Evolutionary conservation across 30 jellyfish, hydroid and myxozoan genomes (phyloP).

Genomic region (Mastigias papua): DNA sequence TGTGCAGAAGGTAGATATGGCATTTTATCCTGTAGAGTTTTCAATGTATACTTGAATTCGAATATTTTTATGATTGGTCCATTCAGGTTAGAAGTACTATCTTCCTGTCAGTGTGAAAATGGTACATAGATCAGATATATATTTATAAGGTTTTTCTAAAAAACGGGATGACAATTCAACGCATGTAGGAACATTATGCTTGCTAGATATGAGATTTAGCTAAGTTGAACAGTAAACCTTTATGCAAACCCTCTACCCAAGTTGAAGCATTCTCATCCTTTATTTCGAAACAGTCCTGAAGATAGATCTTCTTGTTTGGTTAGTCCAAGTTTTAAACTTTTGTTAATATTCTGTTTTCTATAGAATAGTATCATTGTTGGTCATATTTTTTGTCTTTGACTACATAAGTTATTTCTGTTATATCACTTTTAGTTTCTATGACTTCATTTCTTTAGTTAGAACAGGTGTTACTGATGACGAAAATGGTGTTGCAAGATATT

Average conservation of each 20-base stretch:
- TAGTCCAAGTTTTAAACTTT: not conserved
- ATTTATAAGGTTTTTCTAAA: not conserved
- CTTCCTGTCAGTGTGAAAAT: not conserved
- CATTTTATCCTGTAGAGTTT: no score
- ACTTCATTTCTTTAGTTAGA: not conserved
- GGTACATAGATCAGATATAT: not conserved
- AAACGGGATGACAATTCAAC: not conserved
- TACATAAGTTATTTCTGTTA: not conserved
- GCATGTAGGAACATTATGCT: no score
- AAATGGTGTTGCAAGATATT: conserved; percentile 40
- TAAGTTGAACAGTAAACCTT: no score
- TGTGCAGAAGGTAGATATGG: conserved; percentile 97
- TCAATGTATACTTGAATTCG: not conserved
- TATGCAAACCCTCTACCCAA: no score
- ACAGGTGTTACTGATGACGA: conserved; percentile 4
- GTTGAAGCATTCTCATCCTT: no score
- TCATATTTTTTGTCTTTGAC: not conserved
- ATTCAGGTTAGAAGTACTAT: not conserved
- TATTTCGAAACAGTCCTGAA: not conserved
- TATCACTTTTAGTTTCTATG: not conserved
- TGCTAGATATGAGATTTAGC: no score
- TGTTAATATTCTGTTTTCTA: not conserved
- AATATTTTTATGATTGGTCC: not conserved
- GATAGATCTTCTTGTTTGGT: not conserved
- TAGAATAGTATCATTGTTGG: no score